Evolutionary conservation across 1,140 invertebrate species (phyloP), one percentile per base, ranked within the genome.

Genomic region (Drosophila ficusphila): DNA sequence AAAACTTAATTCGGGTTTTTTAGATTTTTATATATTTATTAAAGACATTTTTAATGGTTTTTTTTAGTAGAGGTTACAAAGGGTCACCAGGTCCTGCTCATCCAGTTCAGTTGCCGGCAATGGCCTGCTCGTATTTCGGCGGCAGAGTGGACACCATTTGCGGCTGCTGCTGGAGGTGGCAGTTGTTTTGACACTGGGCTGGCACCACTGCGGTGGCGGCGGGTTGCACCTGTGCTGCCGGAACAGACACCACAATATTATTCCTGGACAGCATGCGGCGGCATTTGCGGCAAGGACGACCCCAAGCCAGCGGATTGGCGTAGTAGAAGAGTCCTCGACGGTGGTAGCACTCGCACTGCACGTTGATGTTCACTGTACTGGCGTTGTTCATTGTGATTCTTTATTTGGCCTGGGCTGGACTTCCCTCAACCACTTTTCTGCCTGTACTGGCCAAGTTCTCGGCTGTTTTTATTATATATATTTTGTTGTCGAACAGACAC

Each of bases 271-370:
- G 76, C 79, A 86, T 85, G 57, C 82, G 60, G n/a, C 44, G 23
- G 25, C 82, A 86, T 29, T 57, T 61, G 11, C 82, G 64, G 16
- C 82, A 86, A n/a, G 82, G 82, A 42, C 69, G 56, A n/a, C 56
- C 69, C 52, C 74, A 86, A 12, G 48, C 64, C 77, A 42, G 68
- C 4, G 76, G 62, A 5, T 18, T 16, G 5, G 65, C 25, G 7
- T 48, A 19, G 9, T 54, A 68, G 2, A 83, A 34, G 0, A 60
- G 38, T 36, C 77, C 77, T 3, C 42, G 69, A 0, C 69, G 77
- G 39, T 86, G 82, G 42, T 71, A 27, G 53, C 82, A 86, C 19
- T 86, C 82, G 69, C 73, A 81, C 9, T 68, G 39, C 4, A 86
- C 61, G 42, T 77, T 88, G 11, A 67, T 51, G 6, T 67, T 65